Evolutionary conservation across 64 coral and sea anemone species (phyloP).

Genomic region (Stichodactyla mertensii): DNA sequence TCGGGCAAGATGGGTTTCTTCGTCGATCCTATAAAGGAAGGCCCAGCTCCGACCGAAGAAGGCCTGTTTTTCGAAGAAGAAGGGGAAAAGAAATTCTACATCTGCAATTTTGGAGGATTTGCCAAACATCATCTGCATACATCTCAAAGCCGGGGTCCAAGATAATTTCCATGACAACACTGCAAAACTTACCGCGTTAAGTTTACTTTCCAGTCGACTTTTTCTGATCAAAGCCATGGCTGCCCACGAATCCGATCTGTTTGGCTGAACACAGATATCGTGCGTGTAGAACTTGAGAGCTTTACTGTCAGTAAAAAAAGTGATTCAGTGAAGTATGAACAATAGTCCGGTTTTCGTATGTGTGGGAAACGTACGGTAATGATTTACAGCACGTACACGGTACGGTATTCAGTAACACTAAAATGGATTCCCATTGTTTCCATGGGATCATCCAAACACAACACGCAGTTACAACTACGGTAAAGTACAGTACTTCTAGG

Average conservation of each 20-base stretch:
- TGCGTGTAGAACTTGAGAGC: conserved; percentile 99
- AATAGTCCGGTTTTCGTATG: too few species aligned
- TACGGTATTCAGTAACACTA: too few species aligned
- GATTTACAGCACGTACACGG: too few species aligned
- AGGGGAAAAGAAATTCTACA: conserved; percentile 28
- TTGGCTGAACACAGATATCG: conserved; percentile 81
- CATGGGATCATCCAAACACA: too few species aligned
- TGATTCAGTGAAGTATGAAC: too few species aligned
- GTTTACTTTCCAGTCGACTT: conserved; percentile 84
- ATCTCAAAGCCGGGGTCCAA: too few species aligned
- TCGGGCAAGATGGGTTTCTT: conserved; percentile 41
- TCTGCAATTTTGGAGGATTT: conserved; percentile 37
- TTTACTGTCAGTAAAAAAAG: conserved; percentile 3
- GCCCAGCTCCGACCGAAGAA: conserved; percentile 38
- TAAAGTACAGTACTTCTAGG: too few species aligned
- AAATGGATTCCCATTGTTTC: too few species aligned
- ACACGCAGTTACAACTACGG: too few species aligned
- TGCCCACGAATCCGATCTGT: conserved; percentile 95
- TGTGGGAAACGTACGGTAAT: too few species aligned
- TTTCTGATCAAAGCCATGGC: conserved; percentile 92
- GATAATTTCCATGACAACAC: too few species aligned
- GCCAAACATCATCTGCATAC: conserved; percentile 37
- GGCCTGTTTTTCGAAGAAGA: conserved; percentile 29
- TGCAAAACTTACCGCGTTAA: conserved; percentile 71
- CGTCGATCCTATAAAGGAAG: neutral